Evolutionary conservation across 2,113 vertebrate species (phyloP).

Genomic region (Phylloscopus whistleri): DNA sequence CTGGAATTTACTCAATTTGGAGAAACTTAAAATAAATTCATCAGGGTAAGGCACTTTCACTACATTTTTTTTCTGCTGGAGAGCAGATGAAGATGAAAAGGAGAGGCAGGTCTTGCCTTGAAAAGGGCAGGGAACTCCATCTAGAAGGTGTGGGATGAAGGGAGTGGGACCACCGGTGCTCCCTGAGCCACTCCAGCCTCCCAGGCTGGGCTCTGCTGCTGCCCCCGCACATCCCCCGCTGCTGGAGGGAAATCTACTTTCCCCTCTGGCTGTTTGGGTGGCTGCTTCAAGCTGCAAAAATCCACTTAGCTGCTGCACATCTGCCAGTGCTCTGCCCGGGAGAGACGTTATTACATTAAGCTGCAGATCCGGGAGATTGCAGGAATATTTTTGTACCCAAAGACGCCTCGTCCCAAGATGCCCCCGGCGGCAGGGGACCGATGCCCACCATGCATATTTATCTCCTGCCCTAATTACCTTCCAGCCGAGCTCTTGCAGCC

Average conservation of each 20-base stretch:
- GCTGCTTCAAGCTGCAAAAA: neutral
- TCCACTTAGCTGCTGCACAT: conserved; percentile 4
- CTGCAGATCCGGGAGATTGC: neutral
- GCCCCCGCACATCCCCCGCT: fast-evolving
- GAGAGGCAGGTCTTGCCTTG: neutral
- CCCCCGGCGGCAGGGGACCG: neutral
- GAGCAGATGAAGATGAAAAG: neutral
- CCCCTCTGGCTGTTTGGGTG: neutral
- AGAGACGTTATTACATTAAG: neutral
- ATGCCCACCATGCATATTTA: neutral
- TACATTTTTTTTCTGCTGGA: neutral
- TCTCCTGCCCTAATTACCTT: conserved; percentile 1
- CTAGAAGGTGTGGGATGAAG: fast-evolving
- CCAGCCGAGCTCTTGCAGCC: neutral
- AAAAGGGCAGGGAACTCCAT: neutral
- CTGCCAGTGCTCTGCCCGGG: neutral
- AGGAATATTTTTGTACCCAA: neutral
- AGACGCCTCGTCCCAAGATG: neutral
- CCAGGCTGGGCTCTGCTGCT: fast-evolving
- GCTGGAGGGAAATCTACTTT: neutral
- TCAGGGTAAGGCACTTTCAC: neutral
- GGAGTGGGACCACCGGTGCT: neutral
- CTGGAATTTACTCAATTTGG: neutral
- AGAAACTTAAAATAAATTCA: neutral
- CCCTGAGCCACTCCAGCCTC: neutral